Percentiles rank a stretch among this genome's conserved stretches.
These are phyloP conservation scores for Oophaga pumilio DNA, from an alignment of 2,113 vertebrate species.

Conservation along the genomic window DNA sequence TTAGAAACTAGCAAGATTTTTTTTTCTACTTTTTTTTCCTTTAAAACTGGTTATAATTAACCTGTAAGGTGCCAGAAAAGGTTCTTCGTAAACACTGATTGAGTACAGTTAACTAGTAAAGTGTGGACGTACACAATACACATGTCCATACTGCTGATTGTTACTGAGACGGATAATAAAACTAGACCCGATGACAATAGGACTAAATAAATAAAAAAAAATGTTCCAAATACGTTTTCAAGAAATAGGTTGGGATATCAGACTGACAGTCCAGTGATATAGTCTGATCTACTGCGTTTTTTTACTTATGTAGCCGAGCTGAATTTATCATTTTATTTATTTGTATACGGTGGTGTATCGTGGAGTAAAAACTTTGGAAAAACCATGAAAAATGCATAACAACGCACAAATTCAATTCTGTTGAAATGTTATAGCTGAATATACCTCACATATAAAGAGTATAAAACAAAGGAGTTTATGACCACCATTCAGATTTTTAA, in stretches of 20 bases:
- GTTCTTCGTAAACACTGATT: not conserved
- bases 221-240: not conserved
- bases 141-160: not conserved
- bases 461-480: not conserved
- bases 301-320: not conserved
- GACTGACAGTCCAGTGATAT: not conserved
- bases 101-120: not conserved
- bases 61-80: not conserved
- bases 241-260: not conserved
- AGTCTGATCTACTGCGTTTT: not conserved
- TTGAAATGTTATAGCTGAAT: not conserved
- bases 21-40: not conserved
- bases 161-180: not conserved
- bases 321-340: not conserved
- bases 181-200: not conserved
- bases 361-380: not conserved
- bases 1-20: conserved; percentile 4
- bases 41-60: conserved; percentile 49
- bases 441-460: not conserved
- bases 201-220: not conserved
- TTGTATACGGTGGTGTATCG: not conserved
- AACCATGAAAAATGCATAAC: not conserved
- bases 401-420: not conserved
- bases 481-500: not conserved
- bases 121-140: not conserved